A percentile compares a stretch with the other conserved stretches of the same genome.
Conservation (phyloP, 2,888 invertebrate species). For the Tanaodytes sp. region DNA sequence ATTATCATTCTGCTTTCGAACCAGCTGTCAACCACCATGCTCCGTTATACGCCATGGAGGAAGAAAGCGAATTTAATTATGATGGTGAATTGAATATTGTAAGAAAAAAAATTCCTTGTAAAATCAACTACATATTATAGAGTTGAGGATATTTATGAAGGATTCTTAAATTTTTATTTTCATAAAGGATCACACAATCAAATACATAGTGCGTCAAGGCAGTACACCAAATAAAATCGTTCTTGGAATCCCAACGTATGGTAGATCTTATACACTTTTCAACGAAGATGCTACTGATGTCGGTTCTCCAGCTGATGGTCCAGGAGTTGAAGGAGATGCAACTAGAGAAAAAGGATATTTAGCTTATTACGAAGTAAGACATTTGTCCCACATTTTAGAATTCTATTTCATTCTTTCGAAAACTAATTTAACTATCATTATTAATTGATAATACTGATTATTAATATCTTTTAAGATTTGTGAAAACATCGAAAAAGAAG, state of each 20-base stretch:
- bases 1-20: conserved; percentile 93
- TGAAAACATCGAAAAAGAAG: conserved; percentile 82
- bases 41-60: conserved; percentile 86
- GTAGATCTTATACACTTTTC: conserved; percentile 90
- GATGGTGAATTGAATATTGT: conserved; percentile 91
- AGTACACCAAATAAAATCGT: conserved; percentile 87
- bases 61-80: conserved; percentile 89
- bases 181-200: conserved; percentile 86
- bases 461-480: conserved; percentile 85
- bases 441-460: no score
- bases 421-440: no score
- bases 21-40: conserved; percentile 93
- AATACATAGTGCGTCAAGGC: conserved; percentile 85
- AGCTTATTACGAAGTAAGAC: conserved; percentile 95
- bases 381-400: no score
- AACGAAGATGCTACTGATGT: conserved; percentile 88
- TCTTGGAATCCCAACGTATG: conserved; percentile 91
- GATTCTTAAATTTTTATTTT: not conserved
- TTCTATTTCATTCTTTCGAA: no score
- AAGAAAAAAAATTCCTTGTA: no score
- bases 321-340: conserved; percentile 91
- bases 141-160: no score
- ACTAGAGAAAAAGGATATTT: conserved; percentile 94
- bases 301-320: conserved; percentile 92
- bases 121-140: no score